Evolutionary conservation across 2,797 vertebrate species (phyloP).

Genomic region (Coccyzus lansbergi): DNA sequence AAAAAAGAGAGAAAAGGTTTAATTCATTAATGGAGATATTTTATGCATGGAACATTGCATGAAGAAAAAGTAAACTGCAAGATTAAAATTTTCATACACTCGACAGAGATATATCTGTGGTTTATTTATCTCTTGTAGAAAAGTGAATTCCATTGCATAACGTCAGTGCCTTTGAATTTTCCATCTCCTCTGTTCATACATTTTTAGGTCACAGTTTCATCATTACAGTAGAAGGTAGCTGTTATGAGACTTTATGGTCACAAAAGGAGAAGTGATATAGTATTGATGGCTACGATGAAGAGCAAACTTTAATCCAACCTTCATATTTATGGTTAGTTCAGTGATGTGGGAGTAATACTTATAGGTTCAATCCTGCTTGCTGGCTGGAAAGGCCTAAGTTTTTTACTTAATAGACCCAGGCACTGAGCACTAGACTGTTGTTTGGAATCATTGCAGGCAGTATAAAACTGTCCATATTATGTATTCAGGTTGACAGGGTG

Average conservation of each 20-base stretch:
- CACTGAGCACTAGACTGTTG: background rate
- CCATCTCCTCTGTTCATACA: background rate
- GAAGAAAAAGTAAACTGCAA: background rate
- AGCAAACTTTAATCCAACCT: background rate
- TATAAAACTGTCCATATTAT: background rate
- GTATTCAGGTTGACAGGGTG: background rate
- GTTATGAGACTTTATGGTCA: background rate
- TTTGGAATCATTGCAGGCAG: background rate
- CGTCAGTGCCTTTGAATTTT: background rate
- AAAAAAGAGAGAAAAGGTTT: background rate
- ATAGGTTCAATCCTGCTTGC: background rate
- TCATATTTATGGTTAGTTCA: background rate
- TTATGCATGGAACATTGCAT: background rate
- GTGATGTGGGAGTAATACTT: background rate
- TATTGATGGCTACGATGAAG: background rate
- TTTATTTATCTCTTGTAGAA: slow-evolving; percentile 14
- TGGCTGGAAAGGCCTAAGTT: background rate
- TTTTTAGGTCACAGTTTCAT: background rate
- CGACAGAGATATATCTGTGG: background rate
- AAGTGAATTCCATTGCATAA: background rate
- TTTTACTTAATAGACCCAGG: background rate
- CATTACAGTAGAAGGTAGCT: background rate
- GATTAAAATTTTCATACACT: slow-evolving; percentile 5
- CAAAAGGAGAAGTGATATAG: background rate
- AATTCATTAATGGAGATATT: background rate